Conservation (phyloP, 2,888 invertebrate species). For the Parelbella ahira region DNA sequence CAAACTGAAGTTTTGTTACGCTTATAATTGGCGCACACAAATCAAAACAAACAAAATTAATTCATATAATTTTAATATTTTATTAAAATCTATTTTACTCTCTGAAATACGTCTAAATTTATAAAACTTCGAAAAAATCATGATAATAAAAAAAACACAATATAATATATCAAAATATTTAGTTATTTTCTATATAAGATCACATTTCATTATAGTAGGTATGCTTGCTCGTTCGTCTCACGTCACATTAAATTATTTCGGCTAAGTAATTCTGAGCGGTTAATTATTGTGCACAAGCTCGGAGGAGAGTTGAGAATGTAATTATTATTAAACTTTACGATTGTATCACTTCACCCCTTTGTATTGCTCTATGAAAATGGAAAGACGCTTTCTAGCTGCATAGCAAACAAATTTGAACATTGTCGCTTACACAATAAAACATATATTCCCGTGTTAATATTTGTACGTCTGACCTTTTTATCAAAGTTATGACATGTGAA, state of each 20-base stretch:
- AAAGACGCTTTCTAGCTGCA: slow-evolving; percentile 40
- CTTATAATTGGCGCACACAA: too few species aligned
- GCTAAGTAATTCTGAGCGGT: slow-evolving; percentile 80
- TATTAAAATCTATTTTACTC: background rate
- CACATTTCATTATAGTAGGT: too few species aligned
- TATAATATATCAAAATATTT: too few species aligned
- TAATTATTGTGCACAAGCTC: slow-evolving; percentile 79
- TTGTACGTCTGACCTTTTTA: slow-evolving; percentile 32
- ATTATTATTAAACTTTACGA: slow-evolving; percentile 81
- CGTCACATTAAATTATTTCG: slow-evolving; percentile 80
- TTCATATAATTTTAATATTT: too few species aligned
- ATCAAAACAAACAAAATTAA: too few species aligned
- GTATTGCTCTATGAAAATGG: slow-evolving; percentile 37
- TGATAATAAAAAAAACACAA: too few species aligned
- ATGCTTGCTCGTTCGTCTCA: slow-evolving; percentile 38
- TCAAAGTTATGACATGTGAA: slow-evolving; percentile 54
- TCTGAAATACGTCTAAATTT: background rate
- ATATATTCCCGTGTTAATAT: slow-evolving; percentile 35
- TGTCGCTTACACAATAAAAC: slow-evolving; percentile 36
- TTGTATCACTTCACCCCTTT: slow-evolving; percentile 80
- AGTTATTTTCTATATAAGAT: too few species aligned
- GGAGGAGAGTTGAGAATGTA: slow-evolving; percentile 80
- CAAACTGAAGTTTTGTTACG: too few species aligned
- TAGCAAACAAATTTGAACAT: slow-evolving; percentile 37
- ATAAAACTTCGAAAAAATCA: too few species aligned